Percentiles rank a stretch among this genome's conserved stretches.
Evolutionary conservation across 2,113 vertebrate species (phyloP).

Genomic region (Parotia lawesii): DNA sequence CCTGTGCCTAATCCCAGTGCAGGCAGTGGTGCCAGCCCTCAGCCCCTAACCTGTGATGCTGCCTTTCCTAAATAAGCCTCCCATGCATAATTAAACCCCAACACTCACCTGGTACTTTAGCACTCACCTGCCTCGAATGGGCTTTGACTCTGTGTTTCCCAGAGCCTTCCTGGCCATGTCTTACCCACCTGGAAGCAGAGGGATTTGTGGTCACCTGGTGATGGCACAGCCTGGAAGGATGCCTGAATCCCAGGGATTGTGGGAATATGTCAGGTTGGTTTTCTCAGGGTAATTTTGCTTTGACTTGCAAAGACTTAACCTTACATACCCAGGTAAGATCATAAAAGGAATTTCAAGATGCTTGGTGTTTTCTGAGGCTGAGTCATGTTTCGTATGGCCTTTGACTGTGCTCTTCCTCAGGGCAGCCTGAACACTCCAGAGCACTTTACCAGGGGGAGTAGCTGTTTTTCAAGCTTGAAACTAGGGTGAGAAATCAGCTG

Average conservation of each 20-base stretch:
- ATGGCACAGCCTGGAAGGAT: background rate
- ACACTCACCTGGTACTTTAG: background rate
- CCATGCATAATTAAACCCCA: background rate
- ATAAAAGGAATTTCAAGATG: background rate
- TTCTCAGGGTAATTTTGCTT: background rate
- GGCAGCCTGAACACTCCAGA: background rate
- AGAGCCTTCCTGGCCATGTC: background rate
- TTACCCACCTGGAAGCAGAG: background rate
- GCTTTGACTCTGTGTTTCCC: background rate
- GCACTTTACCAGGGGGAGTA: background rate
- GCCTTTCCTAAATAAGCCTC: background rate
- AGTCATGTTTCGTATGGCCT: background rate
- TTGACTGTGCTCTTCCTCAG: background rate
- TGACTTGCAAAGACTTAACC: background rate
- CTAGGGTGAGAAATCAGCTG: background rate
- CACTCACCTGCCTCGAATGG: background rate
- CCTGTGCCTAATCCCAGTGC: background rate
- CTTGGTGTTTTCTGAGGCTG: background rate
- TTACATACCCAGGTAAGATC: background rate
- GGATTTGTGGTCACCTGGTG: background rate
- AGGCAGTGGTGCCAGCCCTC: background rate
- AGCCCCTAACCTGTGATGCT: background rate
- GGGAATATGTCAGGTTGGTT: background rate
- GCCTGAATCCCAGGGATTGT: background rate
- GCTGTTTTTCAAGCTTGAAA: background rate